Evolutionary conservation across 1,140 invertebrate species (phyloP), one percentile per base, ranked within the genome.

Genomic region (Vanessa atalanta): DNA sequence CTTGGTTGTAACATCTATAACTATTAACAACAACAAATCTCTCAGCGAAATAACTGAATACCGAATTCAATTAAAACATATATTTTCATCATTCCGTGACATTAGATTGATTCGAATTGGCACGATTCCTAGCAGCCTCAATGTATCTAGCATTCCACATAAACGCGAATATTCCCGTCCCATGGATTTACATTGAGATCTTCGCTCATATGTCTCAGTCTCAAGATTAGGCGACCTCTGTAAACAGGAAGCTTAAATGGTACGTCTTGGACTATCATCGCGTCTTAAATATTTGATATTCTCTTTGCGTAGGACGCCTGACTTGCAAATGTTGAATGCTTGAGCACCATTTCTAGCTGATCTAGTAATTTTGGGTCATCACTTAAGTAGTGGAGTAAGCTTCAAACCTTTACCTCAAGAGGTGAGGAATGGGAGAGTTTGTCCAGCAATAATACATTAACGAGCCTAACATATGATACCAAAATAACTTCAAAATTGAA

Each of bases 101-200:
- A 77, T 67, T 77, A 70, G 66, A 64, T 20, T 72, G 64, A 72
- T 53, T 48, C 55, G 55, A 72, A 16, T 77, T 77, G 71, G 67
- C 75, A 77, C 61, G 61, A 65, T 65, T 72, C 64, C 69, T 68
- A 20, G 15, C 50, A 69, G 37, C 47, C 53, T 16, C 4, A 37
- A 16, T 20, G 20, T 65, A 57, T 72, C 37, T 66, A 51, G 65
- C 43, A 74, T 69, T 64, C 73, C 51, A 53, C 51, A 74, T 47
- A 70, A 68, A 74, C 66, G 50, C 72, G 64, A 50, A 66, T 64
- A 70, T 75, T 55, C 70, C 47, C 47, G 61, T 31, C 16, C 26
- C 55, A 47, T 47, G 60, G 65, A 63, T 43, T 48, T 68, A 61
- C 53, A 15, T 60, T 53, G 48, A 73, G 65, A 73, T 61, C 47